Conservation (phyloP, 2,797 vertebrate species). For the Leptodactylus fallax region DNA sequence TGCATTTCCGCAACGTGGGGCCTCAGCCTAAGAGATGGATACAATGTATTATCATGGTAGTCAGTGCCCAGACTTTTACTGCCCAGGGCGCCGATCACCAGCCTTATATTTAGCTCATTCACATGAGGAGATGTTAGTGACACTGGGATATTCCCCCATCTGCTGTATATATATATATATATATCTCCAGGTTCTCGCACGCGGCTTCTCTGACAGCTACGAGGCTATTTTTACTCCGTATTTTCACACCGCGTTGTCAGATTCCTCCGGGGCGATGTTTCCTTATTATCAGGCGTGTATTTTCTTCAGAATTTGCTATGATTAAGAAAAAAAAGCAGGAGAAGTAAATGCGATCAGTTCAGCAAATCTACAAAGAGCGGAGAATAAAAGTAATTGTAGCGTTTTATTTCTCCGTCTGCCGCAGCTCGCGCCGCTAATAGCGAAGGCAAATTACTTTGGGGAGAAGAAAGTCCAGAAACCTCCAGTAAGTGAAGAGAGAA, state of each 20-base stretch:
- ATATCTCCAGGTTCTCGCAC: background rate
- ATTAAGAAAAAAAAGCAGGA: background rate
- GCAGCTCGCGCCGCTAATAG: background rate
- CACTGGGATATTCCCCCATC: no score
- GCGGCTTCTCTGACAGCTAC: background rate
- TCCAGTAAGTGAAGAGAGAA: background rate
- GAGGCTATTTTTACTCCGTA: background rate
- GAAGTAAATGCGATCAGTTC: background rate
- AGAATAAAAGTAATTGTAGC: constrained; percentile 20
- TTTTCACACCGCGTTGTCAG: constrained; percentile 2
- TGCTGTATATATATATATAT: background rate
- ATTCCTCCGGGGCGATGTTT: background rate
- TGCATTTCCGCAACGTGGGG: no score
- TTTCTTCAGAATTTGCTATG: background rate
- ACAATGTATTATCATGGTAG: no score
- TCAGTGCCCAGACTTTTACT: no score
- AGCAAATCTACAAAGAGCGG: background rate
- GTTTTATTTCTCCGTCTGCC: background rate
- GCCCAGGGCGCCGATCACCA: no score
- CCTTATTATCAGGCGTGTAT: background rate
- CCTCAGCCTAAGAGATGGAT: no score
- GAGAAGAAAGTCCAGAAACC: constrained; percentile 3
- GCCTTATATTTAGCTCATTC: background rate
- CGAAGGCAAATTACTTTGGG: background rate
- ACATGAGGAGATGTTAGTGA: background rate